A percentile compares a stretch with the other conserved stretches of the same genome.
Conservation (phyloP, 2,797 vertebrate species). For the Novumbra hubbsi region DNA sequence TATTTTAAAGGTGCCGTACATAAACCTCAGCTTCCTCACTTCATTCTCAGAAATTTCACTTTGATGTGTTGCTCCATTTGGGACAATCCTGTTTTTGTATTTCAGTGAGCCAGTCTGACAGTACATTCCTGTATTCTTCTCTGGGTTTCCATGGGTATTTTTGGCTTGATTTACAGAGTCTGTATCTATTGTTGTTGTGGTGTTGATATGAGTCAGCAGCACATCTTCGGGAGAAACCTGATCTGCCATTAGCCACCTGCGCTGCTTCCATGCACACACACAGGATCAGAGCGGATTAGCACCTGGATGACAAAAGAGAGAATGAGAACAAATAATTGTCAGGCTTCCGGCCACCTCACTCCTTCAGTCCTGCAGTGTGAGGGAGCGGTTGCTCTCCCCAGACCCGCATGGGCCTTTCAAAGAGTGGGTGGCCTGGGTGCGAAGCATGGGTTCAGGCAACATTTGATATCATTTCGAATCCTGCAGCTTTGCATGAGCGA, state of each 20-base stretch:
- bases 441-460: background rate
- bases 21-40: background rate
- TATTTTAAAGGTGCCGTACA: background rate
- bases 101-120: background rate
- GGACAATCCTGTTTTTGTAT: constrained; percentile 20
- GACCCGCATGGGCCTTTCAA: constrained; percentile 20
- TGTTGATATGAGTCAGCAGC: constrained; percentile 21
- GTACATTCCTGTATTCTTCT: background rate
- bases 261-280: constrained; percentile 14
- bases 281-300: constrained; percentile 32
- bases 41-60: background rate
- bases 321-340: constrained; percentile 41
- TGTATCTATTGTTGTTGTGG: background rate
- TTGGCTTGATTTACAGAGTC: background rate
- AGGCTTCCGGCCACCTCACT: constrained; percentile 47
- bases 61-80: background rate
- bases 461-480: background rate
- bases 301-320: constrained; percentile 51
- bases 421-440: constrained; percentile 52
- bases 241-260: constrained; percentile 66
- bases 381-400: constrained; percentile 22
- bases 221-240: constrained; percentile 54
- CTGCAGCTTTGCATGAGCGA: background rate
- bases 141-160: background rate
- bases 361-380: constrained; percentile 39